Evolutionary conservation across 35 echinoderm and acorn worm species (phyloP), one percentile per base, ranked within the genome.

Genomic region (Apostichopus japonicus): DNA sequence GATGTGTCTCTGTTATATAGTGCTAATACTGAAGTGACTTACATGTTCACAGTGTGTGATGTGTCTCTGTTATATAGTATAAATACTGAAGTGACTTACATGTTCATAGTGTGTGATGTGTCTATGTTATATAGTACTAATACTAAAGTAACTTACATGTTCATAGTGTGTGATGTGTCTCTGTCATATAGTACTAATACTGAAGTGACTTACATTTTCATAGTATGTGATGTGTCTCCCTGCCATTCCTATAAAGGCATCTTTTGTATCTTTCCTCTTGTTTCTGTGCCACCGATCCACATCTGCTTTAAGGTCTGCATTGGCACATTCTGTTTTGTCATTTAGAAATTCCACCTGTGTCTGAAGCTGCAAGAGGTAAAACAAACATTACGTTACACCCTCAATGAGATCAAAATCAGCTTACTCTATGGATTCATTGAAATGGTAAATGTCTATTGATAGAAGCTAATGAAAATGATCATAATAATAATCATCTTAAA

Each of bases 301-400:
- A 75, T 99, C 97, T 6, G 97, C 97, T 72, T 99, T 99, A 10
- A 99, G 88, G 58, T 99, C 95, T 23, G 97, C 97, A 51, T 99
- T 99, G 17, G 97, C 97, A 92, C 93, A 94, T 54, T 99, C 97
- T 55, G 95, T 90, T 75, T 87, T 92, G 65, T 99, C 97, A 55
- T 94, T 94, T 23, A 96, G 79, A 92, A 93, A 92, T 27, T 96
- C 95, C 5, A 99, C 93, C 80, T 96, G 93, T 72, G 93, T 99
- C 83, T 99, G 93, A 9, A 99, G 93, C 97, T 99, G 61, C 13
- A 84, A 57, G 80, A 54, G 14, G 19, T 86, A 93, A 23, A 33
- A 6, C 0, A 23, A 75, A 23, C 5, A 73, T 61, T 10, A 10
- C 5, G 7, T 61, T 61, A 10, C 57, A 61, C 13, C 13, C 0